Evolutionary conservation across 64 coral and sea anemone species (phyloP), one percentile per base, ranked within the genome.

Genomic region (Montipora sp.): DNA sequence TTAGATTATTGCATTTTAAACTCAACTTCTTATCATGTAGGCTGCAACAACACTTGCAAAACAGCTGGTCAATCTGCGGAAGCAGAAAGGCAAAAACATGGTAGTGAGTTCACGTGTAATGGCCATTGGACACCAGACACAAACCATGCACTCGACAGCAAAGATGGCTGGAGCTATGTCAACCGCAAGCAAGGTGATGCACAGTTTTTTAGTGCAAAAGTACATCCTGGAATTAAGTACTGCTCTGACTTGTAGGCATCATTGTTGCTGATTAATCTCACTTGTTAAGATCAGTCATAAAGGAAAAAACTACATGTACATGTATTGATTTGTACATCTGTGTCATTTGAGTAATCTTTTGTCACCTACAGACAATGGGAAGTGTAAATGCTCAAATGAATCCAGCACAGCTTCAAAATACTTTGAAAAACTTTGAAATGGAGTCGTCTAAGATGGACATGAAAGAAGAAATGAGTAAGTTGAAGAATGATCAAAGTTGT

Each of bases 381-480:
- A 86, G 59, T 43, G 94, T 99, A 66, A 99, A 99, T 89, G 92
- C 91, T n/a, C 89, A 95, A 85, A 93, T 99, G 79, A 96, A 96
- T 75, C 98, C 98, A 63, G 83, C 93, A 65, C 79, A 84, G 53
- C 61, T 99, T 10, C 98, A 99, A 24, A 94, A 91, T 82, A 99
- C 98, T 53, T 75, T 99, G 77, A 92, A 87, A 77, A 96, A 96
- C 68, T 99, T 99, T 92, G 98, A 96, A 92, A 99, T 91, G 86
- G 94, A 99, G 53, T 96, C 98, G 75, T 69, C 92, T 8, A 99
- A 99, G 80, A 96, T 99, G 98, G 98, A 99, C 23, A 96, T 99
- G 98, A 92, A 91, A 68, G 98, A 99, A 96, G 98, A 99, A 86
- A 94, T 99, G 84, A 96, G 98, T 96, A 93, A 95, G 96, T 21